Evolutionary conservation across 2,797 vertebrate species (phyloP).

Genomic region (Avahi laniger): DNA sequence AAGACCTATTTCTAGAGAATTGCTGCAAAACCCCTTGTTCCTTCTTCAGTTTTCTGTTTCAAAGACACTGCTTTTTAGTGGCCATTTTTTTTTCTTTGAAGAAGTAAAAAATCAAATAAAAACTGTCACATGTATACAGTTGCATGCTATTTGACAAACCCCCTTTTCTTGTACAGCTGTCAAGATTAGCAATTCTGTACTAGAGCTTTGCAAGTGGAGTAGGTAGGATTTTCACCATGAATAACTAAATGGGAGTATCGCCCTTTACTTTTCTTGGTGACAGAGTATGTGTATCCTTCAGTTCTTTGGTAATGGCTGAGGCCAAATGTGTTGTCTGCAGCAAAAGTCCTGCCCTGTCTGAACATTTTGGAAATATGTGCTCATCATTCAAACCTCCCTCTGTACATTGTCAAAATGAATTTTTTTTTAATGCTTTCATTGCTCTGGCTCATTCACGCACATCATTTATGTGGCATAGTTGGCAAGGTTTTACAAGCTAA

Average conservation of each 20-base stretch:
- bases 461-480: conserved; percentile 90
- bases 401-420: conserved; percentile 83
- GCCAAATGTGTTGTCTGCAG: conserved; percentile 60
- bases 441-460: conserved; percentile 87
- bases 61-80: not conserved
- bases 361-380: conserved; percentile 82
- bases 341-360: conserved; percentile 67
- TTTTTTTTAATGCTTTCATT: conserved; percentile 86
- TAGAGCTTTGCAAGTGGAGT: conserved; percentile 30
- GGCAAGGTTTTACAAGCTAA: conserved; percentile 91
- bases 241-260: not conserved
- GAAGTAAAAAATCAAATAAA: conserved; percentile 11
- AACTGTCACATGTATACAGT: not conserved
- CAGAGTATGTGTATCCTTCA: conserved; percentile 31
- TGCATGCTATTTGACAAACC: not conserved
- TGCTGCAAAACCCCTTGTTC: not conserved
- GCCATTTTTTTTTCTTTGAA: not conserved
- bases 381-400: conserved; percentile 83
- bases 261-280: conserved; percentile 29
- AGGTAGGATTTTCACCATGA: conserved; percentile 41
- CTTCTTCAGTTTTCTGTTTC: not conserved
- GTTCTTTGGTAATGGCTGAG: conserved; percentile 48
- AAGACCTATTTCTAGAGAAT: conserved; percentile 7
- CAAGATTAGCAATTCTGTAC: conserved; percentile 30
- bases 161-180: not conserved